These are phyloP conservation scores for Muscicapa comitata DNA, from an alignment of 2,797 vertebrate species.

Conservation along the genomic window DNA sequence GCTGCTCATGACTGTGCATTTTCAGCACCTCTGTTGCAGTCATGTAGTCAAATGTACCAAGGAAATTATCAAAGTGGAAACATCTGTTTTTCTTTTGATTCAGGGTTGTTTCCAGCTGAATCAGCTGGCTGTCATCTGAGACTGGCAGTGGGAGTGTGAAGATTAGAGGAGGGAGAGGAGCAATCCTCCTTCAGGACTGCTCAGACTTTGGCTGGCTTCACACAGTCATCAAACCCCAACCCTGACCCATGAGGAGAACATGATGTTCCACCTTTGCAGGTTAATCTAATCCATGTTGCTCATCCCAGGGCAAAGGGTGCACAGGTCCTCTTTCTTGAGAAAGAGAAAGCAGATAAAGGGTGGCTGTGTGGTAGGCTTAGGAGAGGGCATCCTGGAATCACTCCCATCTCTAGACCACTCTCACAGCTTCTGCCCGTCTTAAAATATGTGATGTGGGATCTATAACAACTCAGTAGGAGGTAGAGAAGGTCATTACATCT, in stretches of 20 bases:
- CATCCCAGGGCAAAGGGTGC: neutral
- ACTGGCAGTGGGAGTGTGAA: neutral
- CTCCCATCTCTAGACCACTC: neutral
- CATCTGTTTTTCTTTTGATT: neutral
- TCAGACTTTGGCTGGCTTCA: neutral
- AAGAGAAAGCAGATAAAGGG: neutral
- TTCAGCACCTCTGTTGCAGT: neutral
- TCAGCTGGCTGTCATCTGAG: neutral
- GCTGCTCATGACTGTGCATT: neutral
- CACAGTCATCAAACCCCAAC: neutral
- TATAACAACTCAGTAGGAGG: neutral
- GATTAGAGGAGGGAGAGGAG: neutral
- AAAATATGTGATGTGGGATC: neutral
- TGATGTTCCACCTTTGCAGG: neutral
- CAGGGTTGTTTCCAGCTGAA: neutral
- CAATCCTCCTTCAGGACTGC: neutral
- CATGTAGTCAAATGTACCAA: neutral
- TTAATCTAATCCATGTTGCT: neutral
- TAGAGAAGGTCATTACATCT: neutral
- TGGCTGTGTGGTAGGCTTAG: neutral
- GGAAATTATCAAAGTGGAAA: neutral
- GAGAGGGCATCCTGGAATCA: neutral
- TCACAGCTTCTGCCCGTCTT: neutral
- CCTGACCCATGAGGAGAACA: neutral
- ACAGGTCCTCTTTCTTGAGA: neutral